Base-by-base conservation (phyloP, 2,888 invertebrate genomes). In the Volucella inflata region DNA sequence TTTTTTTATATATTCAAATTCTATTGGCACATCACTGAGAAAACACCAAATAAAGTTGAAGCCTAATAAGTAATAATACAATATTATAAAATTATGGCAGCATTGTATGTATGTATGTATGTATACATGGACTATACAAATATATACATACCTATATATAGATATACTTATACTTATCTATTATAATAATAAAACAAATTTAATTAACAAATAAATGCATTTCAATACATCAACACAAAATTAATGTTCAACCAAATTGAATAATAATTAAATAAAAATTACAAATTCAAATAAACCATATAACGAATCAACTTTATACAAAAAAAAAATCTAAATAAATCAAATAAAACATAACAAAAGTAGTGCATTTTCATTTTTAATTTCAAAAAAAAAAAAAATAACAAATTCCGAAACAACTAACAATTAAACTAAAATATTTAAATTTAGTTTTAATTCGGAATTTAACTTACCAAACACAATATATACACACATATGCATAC, bases 21-120 rank as follows among this genome's bases (percentile, higher is more conserved):
- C 16, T 17, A 65, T 51, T 65, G 65, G 65, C 65, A 65, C 65
- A 14, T 55, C 67, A 68, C 67, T 68, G 67, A 30, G 17, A 42
- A 40, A 55, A 57, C 11, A 8, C 2, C 38, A 14, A 57, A 3
- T 14, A 55, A 38, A 44, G 8, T 17, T 12, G 42, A 44, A 60
- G 12, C 1, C 10, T 11, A 48, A 48, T 36, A 16, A 30, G 30
- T 51, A 40, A 40, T 17, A 40, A 17, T 38, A 36, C 11, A 38
- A 38, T 12, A 14, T 8, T 64, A 36, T 48, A 14, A 30, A 48
- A 21, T 10, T 30, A 30, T 36, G n/a, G n/a, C 14, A 36, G 30
- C 30, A 62, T 8, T 42, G 11, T 59, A 2, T 1, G 17, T 16
- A 17, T 2, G 8, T 57, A 57, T 38, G 36, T 16, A 50, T 62